These are phyloP conservation scores for Drosophila funebris DNA, from an alignment of 1,140 invertebrate genomes.

Conservation along the genomic window DNA sequence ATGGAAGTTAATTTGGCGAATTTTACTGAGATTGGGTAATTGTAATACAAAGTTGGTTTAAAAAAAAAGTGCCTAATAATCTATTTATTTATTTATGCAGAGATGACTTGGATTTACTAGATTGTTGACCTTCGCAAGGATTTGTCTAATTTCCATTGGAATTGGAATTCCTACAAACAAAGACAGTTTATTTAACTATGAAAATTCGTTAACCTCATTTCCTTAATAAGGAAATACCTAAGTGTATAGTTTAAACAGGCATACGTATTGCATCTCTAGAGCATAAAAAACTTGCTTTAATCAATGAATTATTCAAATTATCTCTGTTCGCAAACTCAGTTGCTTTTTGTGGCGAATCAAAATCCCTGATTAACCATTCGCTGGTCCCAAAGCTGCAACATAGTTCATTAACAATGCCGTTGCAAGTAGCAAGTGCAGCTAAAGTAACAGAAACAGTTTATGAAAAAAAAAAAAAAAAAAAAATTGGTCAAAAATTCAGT, in stretches of 20 bases:
- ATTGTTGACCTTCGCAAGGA: no score
- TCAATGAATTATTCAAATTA: conserved; percentile 1
- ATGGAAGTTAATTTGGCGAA: neutral
- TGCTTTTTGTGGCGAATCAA: conserved; percentile 2
- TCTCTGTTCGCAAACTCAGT: neutral
- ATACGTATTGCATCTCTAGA: neutral
- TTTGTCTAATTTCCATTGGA: no score
- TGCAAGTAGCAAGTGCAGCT: neutral
- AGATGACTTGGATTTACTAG: no score
- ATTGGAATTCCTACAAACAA: no score
- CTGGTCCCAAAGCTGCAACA: conserved; percentile 4
- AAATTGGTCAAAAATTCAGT: conserved; percentile 48
- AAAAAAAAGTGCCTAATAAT: no score
- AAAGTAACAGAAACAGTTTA: neutral
- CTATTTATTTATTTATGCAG: no score
- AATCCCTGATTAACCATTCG: neutral
- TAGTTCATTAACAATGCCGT: conserved; percentile 19
- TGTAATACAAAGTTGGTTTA: neutral
- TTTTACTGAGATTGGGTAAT: neutral
- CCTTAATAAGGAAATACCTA: neutral
- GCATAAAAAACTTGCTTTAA: neutral
- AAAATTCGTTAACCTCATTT: neutral
- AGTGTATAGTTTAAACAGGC: neutral
- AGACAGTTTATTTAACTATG: no score
- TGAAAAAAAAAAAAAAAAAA: conserved; percentile 17